phyloP scores from a whole-genome alignment of 2,113 vertebrate genomes.

The Trochalopteron elliotii region DNA sequence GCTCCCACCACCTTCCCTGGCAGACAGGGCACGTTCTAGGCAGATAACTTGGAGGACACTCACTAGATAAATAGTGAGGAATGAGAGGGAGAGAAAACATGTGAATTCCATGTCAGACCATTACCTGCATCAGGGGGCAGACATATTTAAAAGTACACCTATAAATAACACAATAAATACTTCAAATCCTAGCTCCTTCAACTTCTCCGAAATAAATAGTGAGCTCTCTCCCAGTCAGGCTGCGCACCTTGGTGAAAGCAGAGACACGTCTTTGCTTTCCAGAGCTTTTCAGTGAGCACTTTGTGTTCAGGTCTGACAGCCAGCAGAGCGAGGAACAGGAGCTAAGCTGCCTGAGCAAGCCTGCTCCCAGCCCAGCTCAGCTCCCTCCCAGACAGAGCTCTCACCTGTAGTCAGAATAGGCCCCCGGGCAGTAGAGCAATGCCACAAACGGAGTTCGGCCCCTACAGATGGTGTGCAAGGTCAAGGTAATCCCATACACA shows the following conservation, averaged over 20 bases:
- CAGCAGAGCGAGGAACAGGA: background rate
- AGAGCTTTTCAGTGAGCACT: background rate
- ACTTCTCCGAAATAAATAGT: background rate
- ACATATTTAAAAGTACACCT: background rate
- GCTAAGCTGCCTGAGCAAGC: background rate
- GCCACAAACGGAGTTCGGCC: slow-evolving; percentile 78
- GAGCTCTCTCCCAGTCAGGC: background rate
- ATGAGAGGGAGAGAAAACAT: background rate
- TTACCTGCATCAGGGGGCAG: background rate
- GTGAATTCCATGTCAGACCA: background rate
- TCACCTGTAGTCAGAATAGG: slow-evolving; percentile 92
- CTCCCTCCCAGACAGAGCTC: background rate
- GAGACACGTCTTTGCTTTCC: background rate
- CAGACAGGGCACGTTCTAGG: background rate
- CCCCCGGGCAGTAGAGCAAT: slow-evolving; percentile 92
- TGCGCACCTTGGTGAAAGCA: background rate
- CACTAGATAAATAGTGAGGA: background rate
- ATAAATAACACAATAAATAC: background rate
- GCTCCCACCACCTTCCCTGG: background rate
- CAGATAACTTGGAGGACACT: background rate
- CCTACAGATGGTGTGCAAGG: slow-evolving; percentile 86
- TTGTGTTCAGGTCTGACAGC: background rate
- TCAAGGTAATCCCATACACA: slow-evolving; percentile 88
- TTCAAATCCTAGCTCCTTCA: background rate
- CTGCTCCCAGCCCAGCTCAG: background rate